Conservation (phyloP, 2,113 vertebrate species). For the Podocnemis expansa region DNA sequence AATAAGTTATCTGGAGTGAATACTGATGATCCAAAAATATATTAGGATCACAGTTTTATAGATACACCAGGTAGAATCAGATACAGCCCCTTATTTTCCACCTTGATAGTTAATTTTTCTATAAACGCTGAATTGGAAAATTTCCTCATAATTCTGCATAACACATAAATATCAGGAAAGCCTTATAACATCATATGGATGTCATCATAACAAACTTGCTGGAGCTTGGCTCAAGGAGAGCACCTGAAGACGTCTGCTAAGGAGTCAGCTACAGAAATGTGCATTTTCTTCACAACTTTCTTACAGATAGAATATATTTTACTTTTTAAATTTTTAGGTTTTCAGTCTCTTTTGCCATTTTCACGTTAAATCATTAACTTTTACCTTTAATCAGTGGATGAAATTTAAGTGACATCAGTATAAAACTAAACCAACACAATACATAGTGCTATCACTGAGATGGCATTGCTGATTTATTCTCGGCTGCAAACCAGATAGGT, state of each 20-base stretch:
- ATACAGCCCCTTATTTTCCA: not conserved
- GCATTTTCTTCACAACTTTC: not conserved
- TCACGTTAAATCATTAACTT: constrained; percentile 45
- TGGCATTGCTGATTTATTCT: not conserved
- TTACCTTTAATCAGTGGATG: not conserved
- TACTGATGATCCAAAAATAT: not conserved
- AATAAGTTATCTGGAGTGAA: not conserved
- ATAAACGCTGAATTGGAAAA: not conserved
- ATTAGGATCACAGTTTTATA: not conserved
- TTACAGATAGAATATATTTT: not conserved
- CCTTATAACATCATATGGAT: not conserved
- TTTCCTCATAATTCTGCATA: not conserved
- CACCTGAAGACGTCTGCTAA: not conserved
- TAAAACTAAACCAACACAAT: constrained; percentile 22
- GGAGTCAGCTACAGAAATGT: not conserved
- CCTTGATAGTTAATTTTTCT: not conserved
- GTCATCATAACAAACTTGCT: not conserved
- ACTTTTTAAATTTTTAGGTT: constrained; percentile 4
- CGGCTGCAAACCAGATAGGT: not conserved
- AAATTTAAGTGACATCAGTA: constrained; percentile 3
- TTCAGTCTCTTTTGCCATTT: not conserved
- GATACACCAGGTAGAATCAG: not conserved
- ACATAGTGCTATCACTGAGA: not conserved
- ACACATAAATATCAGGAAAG: not conserved
- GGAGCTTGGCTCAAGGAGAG: not conserved